Evolutionary conservation across 2,888 invertebrate species (phyloP).

Genomic region (Cataglyphis albicans): DNA sequence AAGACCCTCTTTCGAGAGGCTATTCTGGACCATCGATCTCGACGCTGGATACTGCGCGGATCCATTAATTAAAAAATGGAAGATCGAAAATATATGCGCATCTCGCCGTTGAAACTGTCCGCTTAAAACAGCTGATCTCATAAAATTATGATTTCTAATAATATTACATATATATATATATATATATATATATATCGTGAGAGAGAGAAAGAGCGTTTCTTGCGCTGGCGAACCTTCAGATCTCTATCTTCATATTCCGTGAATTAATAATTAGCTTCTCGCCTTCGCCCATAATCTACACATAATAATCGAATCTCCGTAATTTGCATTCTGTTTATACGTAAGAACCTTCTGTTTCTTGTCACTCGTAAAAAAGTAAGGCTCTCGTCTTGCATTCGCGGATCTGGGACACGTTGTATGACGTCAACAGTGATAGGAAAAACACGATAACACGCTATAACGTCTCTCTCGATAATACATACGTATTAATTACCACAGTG

Average conservation of each 20-base stretch:
- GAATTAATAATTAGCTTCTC: constrained; percentile 25
- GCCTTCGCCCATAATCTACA: not conserved
- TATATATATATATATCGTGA: not conserved
- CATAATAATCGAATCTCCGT: constrained; percentile 22
- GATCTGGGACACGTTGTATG: constrained; percentile 9
- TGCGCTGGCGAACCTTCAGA: not conserved
- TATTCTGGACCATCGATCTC: constrained; percentile 43
- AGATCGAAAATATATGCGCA: not conserved
- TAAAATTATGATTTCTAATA: constrained; percentile 5
- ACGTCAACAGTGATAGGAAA: not conserved
- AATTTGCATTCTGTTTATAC: constrained; percentile 36
- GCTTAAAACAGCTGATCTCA: not conserved
- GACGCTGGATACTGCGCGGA: not conserved
- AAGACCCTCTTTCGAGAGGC: constrained; percentile 28
- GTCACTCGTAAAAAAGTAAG: constrained; percentile 11
- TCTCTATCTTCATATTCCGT: constrained; percentile 12
- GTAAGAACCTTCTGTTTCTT: constrained; percentile 16
- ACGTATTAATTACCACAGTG: constrained; percentile 10
- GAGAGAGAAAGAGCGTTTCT: no score
- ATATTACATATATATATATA: not conserved
- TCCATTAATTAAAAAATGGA: constrained; percentile 46
- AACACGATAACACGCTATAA: not conserved
- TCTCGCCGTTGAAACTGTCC: not conserved
- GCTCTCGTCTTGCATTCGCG: not conserved
- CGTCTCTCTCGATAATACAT: not conserved